Conservation (phyloP, 2,888 invertebrate species). For the Lampropteryx suffumata region DNA sequence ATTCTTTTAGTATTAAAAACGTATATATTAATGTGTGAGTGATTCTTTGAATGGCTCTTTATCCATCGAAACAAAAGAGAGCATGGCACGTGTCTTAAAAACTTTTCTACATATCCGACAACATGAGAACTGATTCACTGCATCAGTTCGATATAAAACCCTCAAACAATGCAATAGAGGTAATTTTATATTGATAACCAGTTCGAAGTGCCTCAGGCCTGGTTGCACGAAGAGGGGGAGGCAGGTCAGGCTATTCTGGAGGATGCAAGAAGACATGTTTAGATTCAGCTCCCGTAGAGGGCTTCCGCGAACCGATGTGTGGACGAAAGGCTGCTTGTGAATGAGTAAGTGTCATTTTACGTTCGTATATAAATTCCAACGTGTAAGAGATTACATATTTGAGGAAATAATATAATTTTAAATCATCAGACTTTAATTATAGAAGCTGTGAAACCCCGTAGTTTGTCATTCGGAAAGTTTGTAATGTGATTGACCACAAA, state of each 20-base stretch:
- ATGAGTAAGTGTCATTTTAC: constrained; percentile 40
- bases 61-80: no score
- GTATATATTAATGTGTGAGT: no score
- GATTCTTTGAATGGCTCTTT: no score
- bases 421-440: no score
- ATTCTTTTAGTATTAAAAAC: no score
- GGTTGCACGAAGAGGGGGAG: constrained; percentile 17
- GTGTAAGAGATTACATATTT: constrained; percentile 19
- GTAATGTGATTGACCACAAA: no score
- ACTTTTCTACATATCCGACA: no score
- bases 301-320: constrained; percentile 73
- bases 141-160: neutral
- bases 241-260: constrained; percentile 40
- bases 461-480: no score
- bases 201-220: neutral
- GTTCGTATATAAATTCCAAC: constrained; percentile 46
- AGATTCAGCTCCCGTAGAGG: constrained; percentile 69
- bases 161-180: neutral
- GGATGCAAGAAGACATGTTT: constrained; percentile 63
- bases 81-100: no score
- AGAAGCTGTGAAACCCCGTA: no score
- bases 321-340: constrained; percentile 45
- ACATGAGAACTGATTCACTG: no score
- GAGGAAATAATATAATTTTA: neutral
- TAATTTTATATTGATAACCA: neutral